Base-by-base conservation (phyloP, 2,113 vertebrate genomes). In the Leptocoma aspasia region DNA sequence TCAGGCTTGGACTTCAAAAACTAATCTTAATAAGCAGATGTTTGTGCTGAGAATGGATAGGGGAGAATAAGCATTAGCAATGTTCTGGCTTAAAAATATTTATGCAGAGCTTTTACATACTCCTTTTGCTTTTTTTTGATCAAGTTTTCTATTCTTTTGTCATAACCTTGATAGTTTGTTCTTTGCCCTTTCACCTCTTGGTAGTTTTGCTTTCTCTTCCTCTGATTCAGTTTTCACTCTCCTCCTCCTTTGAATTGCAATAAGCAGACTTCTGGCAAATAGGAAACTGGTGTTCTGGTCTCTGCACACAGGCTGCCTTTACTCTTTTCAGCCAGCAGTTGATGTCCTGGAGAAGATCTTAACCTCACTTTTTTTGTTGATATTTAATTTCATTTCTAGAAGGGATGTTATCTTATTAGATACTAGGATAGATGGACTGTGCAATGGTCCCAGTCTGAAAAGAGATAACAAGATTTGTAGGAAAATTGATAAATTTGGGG, bases 181-280 rank as follows among this genome's bases (percentile, higher is more conserved):
- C 53, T 91, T 85, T 75, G 69, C 66, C 59, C 50, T 90, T 92
- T 95, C 31, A 31, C 49, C 52, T 68, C 50, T 59, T 24, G 14
- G 33, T 39, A n/a, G 66, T 91, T 95, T 96, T 94, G 39, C 63
- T 96, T 95, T 94, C 91, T 75, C 9, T 95, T 95, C 52, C 59
- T 79, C 39, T 75, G 60, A 78, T 94, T 80, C 73, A 42, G 41
- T 92, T 95, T 91, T 91, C 28, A 47, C 33, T 77, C 37, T 84
- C 45, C 30, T 86, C 10, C 7, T 61, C 22, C 56, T 90, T 54
- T 91, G 45, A 63, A 35, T 41, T 6, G 16, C 1, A 14, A 7
- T 60, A 28, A 82, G 60, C 54, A 90, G 22, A 73, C 70, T 91
- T 90, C 57, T 82, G 81, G 71, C 60, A 94, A 90, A 72, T 47